Conservation (phyloP, 2,797 vertebrate genomes). For the Sciaenops ocellatus region DNA sequence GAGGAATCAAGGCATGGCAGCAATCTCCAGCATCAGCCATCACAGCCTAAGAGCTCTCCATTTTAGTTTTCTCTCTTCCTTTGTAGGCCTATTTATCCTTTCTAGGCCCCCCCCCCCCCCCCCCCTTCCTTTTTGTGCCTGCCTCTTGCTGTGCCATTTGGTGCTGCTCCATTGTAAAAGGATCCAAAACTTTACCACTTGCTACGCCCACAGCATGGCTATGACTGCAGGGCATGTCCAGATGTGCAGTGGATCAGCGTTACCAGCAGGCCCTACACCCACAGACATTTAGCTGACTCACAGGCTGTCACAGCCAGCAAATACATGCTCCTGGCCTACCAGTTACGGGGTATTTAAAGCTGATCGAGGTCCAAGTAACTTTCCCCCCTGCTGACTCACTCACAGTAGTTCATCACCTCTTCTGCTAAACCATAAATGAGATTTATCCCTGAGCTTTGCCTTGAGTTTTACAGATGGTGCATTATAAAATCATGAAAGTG, state of each 20-base stretch:
- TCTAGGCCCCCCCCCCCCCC: not conserved
- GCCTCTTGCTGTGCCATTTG: constrained; percentile 8
- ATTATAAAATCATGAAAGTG: constrained; percentile 32
- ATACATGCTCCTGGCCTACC: constrained; percentile 23
- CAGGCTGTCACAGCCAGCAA: constrained; percentile 44
- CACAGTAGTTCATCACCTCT: constrained; percentile 19
- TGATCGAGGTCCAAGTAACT: constrained; percentile 30
- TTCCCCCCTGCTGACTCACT: constrained; percentile 34
- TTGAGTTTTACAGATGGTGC: constrained; percentile 27
- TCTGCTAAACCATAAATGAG: constrained; percentile 11
- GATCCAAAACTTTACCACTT: constrained; percentile 30
- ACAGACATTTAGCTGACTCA: constrained; percentile 44
- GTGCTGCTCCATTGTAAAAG: constrained; percentile 37
- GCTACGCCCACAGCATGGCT: constrained; percentile 17
- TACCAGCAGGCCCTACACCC: constrained; percentile 41
- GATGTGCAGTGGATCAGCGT: constrained; percentile 48
- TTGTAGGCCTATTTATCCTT: not conserved
- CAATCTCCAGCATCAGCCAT: constrained; percentile 51
- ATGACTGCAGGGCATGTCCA: constrained; percentile 50
- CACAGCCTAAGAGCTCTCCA: constrained; percentile 35
- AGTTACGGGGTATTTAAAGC: constrained; percentile 30
- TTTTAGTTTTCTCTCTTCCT: constrained; percentile 33
- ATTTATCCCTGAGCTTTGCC: constrained; percentile 16
- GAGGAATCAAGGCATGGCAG: constrained; percentile 39
- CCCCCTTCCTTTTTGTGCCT: not conserved